phyloP scores from a whole-genome alignment of 2,888 invertebrate genomes.

The Nomada hirtipes region DNA sequence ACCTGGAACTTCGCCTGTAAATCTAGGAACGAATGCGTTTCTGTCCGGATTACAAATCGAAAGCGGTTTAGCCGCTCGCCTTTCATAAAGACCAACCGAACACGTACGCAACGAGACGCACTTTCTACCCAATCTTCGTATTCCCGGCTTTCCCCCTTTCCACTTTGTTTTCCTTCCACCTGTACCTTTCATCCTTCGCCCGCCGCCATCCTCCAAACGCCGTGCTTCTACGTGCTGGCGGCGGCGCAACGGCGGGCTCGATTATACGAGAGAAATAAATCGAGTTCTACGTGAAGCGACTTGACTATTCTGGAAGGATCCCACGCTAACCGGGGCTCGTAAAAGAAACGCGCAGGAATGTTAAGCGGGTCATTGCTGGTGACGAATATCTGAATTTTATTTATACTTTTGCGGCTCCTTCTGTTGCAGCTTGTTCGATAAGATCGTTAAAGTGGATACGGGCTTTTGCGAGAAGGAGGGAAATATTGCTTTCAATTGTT shows the following conservation, averaged over 20 bases:
- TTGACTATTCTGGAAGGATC: slow-evolving; percentile 67
- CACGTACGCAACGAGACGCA: slow-evolving; percentile 65
- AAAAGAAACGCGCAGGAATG: slow-evolving; percentile 58
- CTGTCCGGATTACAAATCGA: slow-evolving; percentile 79
- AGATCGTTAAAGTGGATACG: neutral
- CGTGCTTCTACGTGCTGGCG: slow-evolving; percentile 62
- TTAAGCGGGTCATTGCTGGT: slow-evolving; percentile 46
- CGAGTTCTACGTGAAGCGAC: slow-evolving; percentile 77
- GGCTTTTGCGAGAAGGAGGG: no score
- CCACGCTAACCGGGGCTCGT: slow-evolving; percentile 53
- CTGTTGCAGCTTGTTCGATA: neutral
- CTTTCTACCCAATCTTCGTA: slow-evolving; percentile 52
- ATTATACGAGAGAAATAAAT: slow-evolving; percentile 79
- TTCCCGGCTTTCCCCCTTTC: slow-evolving; percentile 51
- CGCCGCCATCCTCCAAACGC: slow-evolving; percentile 12
- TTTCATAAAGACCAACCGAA: slow-evolving; percentile 73
- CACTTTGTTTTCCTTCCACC: slow-evolving; percentile 46
- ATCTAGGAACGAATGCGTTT: slow-evolving; percentile 75
- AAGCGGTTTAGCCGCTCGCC: slow-evolving; percentile 77
- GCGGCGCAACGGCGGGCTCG: slow-evolving; percentile 59
- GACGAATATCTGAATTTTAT: slow-evolving; percentile 30
- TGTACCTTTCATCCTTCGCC: slow-evolving; percentile 30
- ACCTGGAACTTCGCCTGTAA: slow-evolving; percentile 59
- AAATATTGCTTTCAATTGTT: no score
- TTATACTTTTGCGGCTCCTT: neutral